Conservation (phyloP, 2,113 vertebrate genomes). For the Galbula dea region DNA sequence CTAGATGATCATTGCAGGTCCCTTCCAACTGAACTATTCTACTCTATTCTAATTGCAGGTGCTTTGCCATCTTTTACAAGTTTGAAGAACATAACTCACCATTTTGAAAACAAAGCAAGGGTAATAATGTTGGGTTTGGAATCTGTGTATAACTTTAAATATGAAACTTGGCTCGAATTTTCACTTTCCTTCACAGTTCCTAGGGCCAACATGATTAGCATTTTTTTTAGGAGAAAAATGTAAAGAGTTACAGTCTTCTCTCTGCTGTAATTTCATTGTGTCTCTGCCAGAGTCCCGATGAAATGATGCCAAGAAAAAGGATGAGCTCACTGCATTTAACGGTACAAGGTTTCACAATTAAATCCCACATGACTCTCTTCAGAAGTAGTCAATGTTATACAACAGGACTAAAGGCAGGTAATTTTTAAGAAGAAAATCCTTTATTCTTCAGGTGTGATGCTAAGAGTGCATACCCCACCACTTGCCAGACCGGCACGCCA, state of each 20-base stretch:
- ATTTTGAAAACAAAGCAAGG: background rate
- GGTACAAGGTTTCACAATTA: slow-evolving; percentile 50
- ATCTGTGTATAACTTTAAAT: background rate
- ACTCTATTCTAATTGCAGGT: background rate
- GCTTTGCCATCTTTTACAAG: background rate
- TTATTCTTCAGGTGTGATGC: background rate
- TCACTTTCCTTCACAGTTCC: slow-evolving; percentile 25
- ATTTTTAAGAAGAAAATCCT: background rate
- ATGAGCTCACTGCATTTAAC: slow-evolving; percentile 64
- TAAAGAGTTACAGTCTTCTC: slow-evolving; percentile 62
- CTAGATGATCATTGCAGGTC: too few relatives aligned
- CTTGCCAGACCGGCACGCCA: background rate
- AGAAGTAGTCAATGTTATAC: background rate
- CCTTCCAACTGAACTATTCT: background rate
- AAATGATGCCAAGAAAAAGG: slow-evolving; percentile 53
- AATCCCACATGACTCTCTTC: background rate
- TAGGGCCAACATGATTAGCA: background rate
- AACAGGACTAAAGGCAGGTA: background rate
- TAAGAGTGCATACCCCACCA: background rate
- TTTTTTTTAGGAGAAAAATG: slow-evolving; percentile 73
- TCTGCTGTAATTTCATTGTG: slow-evolving; percentile 55
- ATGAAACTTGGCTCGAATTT: background rate
- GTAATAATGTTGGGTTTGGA: background rate
- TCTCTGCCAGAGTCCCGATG: slow-evolving; percentile 37
- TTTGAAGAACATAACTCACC: background rate